phyloP scores from a whole-genome alignment of 1,140 invertebrate species.

The Aphaenogaster floridana region DNA sequence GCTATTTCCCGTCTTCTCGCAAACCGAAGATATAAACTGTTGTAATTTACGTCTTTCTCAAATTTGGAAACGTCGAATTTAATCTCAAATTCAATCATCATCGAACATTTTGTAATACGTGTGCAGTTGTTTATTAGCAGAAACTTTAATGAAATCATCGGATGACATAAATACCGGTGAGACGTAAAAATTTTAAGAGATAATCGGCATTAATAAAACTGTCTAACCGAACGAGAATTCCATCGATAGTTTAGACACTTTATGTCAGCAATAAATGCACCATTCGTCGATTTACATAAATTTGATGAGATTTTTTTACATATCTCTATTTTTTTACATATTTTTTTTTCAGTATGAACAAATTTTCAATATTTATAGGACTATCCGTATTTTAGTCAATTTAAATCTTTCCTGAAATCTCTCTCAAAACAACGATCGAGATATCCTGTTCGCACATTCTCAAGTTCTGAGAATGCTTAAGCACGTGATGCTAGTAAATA shows the following conservation, averaged over 20 bases:
- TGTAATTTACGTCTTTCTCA: background rate
- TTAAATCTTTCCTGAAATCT: background rate
- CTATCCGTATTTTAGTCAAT: background rate
- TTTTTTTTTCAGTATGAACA: background rate
- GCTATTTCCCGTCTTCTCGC: background rate
- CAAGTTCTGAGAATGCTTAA: background rate
- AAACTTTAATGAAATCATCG: background rate
- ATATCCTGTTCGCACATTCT: background rate
- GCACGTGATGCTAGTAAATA: background rate
- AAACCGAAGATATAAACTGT: background rate
- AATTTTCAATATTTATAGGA: background rate
- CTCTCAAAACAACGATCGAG: background rate
- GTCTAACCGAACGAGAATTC: background rate
- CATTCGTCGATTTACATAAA: background rate
- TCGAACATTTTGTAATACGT: background rate
- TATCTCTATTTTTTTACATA: too few relatives aligned
- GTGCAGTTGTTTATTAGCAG: background rate
- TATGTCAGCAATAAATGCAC: constrained; percentile 2
- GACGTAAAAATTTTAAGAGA: background rate
- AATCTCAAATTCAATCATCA: background rate
- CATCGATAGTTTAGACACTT: constrained; percentile 4
- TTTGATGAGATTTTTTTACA: background rate
- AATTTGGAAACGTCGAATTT: background rate
- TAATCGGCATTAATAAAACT: background rate
- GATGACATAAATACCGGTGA: background rate